phyloP scores from a whole-genome alignment of 2,888 invertebrate species.

The Conistra vaccinii region DNA sequence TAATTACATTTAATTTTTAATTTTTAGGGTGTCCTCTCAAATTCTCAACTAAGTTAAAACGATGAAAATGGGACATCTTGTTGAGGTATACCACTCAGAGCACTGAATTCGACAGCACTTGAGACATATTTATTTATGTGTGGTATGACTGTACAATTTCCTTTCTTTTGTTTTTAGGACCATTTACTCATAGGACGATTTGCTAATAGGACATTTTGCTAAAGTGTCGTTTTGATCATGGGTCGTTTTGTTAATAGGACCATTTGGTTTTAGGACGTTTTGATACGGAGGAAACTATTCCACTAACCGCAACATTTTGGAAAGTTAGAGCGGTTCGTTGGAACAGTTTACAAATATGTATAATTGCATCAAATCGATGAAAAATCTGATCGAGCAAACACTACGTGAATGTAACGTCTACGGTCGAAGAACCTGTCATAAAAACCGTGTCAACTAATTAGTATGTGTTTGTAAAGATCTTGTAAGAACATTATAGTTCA shows the following conservation, averaged over 20 bases:
- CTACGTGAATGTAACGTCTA: background rate
- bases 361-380: background rate
- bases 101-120: too few species aligned
- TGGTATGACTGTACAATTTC: too few species aligned
- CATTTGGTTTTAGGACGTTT: too few species aligned
- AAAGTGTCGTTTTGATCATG: too few species aligned
- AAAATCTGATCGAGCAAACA: background rate
- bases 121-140: too few species aligned
- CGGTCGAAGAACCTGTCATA: background rate
- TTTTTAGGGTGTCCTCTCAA: background rate
- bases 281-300: too few species aligned
- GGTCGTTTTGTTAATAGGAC: too few species aligned
- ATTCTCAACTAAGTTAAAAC: background rate
- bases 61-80: background rate
- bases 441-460: background rate
- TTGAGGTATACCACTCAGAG: background rate
- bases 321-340: background rate
- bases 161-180: too few species aligned
- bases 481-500: background rate
- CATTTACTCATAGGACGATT: too few species aligned
- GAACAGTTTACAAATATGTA: background rate
- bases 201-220: too few species aligned
- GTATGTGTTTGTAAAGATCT: background rate
- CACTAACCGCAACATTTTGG: background rate
- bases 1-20: constrained; percentile 70